Percentiles rank a stretch among this genome's conserved stretches.
phyloP scores from a whole-genome alignment of 2,113 vertebrate genomes.

The Dasyprocta punctata region DNA sequence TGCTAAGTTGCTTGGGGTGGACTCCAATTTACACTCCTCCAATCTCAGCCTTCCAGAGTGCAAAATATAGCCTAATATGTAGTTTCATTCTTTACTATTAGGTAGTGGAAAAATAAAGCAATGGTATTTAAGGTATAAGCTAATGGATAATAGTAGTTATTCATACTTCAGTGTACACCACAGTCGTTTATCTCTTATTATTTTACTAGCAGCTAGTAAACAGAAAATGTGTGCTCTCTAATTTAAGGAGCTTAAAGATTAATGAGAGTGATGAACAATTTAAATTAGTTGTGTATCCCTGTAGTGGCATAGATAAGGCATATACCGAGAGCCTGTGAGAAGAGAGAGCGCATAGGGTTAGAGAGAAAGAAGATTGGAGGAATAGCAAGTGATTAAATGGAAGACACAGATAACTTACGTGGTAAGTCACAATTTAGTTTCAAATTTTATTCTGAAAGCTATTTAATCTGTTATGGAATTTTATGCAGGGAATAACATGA shows the following conservation, averaged over 20 bases:
- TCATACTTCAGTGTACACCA: neutral
- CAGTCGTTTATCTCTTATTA: neutral
- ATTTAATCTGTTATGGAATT: neutral
- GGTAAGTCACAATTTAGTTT: neutral
- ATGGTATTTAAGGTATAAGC: slow-evolving; percentile 11
- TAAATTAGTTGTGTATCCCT: neutral
- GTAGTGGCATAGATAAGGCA: neutral
- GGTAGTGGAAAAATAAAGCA: neutral
- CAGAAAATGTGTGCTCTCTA: neutral
- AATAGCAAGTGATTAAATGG: neutral
- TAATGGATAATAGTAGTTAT: neutral
- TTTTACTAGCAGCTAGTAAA: neutral
- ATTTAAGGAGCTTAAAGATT: neutral
- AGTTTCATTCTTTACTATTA: slow-evolving; percentile 2
- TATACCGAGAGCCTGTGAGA: neutral
- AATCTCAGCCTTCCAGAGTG: too few relatives aligned
- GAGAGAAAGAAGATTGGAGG: neutral
- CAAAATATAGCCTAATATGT: neutral
- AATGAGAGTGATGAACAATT: neutral
- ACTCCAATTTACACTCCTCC: too few relatives aligned
- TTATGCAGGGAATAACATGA: neutral
- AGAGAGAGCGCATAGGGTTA: neutral
- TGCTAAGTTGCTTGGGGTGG: too few relatives aligned
- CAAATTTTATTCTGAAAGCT: slow-evolving; percentile 4
- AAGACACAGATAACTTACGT: neutral